Evolutionary conservation across 2,797 vertebrate species (phyloP).

Genomic region (Rousettus madagascariensis): DNA sequence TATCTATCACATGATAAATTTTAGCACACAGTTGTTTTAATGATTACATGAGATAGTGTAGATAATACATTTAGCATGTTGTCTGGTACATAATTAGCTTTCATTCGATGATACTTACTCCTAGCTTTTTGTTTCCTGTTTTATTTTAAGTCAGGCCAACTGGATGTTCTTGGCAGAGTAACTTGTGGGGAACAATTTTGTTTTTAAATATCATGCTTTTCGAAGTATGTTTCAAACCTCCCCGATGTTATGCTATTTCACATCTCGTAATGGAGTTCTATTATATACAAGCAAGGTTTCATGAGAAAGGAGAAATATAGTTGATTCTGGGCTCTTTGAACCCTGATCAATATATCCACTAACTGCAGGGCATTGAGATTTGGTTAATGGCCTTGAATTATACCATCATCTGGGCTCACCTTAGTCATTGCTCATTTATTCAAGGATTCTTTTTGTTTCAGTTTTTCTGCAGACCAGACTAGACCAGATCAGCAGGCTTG

Average conservation of each 20-base stretch:
- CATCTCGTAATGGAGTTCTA: not conserved
- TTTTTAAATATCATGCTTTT: not conserved
- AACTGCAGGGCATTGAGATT: not conserved
- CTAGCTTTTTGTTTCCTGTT: not conserved
- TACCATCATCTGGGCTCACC: not conserved
- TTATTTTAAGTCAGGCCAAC: not conserved
- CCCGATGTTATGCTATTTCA: not conserved
- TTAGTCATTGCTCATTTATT: not conserved
- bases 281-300: not conserved
- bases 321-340: not conserved
- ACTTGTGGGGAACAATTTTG: not conserved
- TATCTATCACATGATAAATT: not conserved
- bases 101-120: not conserved
- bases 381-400: not conserved
- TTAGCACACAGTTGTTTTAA: not conserved
- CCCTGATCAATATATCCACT: not conserved
- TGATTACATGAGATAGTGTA: not conserved
- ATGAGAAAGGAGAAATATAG: not conserved
- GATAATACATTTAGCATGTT: not conserved
- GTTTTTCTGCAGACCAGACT: not conserved
- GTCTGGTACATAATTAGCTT: not conserved
- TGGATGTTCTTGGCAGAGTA: not conserved
- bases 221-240: not conserved
- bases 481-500: not conserved
- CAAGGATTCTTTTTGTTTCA: not conserved